Evolutionary conservation across 2,888 invertebrate species (phyloP).

Genomic region (Silvanus unidentatus): DNA sequence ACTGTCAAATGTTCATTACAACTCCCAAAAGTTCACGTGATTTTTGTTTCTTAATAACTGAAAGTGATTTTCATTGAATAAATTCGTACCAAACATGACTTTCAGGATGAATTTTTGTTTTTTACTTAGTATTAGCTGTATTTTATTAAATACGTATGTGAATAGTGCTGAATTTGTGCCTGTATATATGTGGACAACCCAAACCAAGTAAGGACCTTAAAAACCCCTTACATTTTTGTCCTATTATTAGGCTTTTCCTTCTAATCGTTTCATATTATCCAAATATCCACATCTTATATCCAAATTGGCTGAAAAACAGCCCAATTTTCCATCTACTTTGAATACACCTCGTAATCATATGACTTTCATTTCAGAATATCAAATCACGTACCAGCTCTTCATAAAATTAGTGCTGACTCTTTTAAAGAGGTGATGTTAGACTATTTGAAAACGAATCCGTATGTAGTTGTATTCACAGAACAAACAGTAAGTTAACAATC

Average conservation of each 20-base stretch:
- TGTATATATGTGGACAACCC: conserved; percentile 41
- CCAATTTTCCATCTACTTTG: too few species aligned
- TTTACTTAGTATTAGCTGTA: too few species aligned
- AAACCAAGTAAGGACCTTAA: conserved; percentile 31
- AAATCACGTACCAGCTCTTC: conserved; percentile 39
- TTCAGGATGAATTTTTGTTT: too few species aligned
- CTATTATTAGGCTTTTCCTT: too few species aligned
- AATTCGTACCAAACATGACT: too few species aligned
- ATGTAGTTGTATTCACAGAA: conserved; percentile 50
- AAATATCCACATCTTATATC: too few species aligned
- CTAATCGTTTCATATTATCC: too few species aligned
- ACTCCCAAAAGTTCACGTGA: conserved; percentile 33
- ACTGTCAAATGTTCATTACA: conserved; percentile 30
- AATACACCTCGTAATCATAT: too few species aligned
- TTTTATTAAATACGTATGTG: conserved; percentile 19
- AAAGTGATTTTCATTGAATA: conserved; percentile 7
- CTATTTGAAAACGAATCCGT: conserved; percentile 36
- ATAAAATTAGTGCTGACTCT: conserved; percentile 37
- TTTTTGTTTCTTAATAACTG: conserved; percentile 8
- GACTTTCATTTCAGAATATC: conserved; percentile 23
- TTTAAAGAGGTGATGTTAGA: conserved; percentile 38
- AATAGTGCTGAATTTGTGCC: conserved; percentile 39
- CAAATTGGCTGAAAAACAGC: too few species aligned
- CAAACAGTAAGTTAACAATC: conserved; percentile 43
- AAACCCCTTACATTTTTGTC: too few species aligned